Percentiles rank a stretch among this genome's conserved stretches.
These are phyloP conservation scores for Corythucha ciliata DNA, from an alignment of 2,888 invertebrate genomes.

Conservation along the genomic window DNA sequence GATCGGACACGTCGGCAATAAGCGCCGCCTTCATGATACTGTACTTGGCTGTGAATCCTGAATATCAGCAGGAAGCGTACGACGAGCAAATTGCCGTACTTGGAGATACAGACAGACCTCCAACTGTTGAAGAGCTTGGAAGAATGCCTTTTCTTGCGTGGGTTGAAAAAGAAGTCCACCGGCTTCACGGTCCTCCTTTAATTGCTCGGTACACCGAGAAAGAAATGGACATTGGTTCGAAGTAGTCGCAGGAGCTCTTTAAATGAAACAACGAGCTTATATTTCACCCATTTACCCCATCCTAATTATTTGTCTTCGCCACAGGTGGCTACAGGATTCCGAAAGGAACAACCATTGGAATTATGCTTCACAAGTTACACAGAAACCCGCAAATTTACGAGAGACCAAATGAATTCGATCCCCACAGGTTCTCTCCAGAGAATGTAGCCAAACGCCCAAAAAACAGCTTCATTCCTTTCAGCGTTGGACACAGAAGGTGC, in stretches of 20 bases:
- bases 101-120: slow-evolving; percentile 8
- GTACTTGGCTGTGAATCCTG: slow-evolving; percentile 15
- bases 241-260: no score
- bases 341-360: background rate
- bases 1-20: slow-evolving; percentile 11
- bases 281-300: no score
- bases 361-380: background rate
- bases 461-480: background rate
- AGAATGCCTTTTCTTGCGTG: slow-evolving; percentile 14
- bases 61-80: slow-evolving; percentile 15
- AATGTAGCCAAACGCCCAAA: no score
- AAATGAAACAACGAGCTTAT: no score
- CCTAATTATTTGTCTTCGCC: background rate
- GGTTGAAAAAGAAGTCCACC: slow-evolving; percentile 18
- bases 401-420: background rate
- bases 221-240: slow-evolving; percentile 2
- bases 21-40: background rate
- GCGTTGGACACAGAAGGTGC: background rate
- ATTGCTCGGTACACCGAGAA: slow-evolving; percentile 4
- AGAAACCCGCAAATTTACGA: background rate
- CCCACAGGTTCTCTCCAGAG: no score
- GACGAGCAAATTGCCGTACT: slow-evolving; percentile 13
- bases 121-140: slow-evolving; percentile 15
- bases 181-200: slow-evolving; percentile 5
- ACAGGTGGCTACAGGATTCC: slow-evolving; percentile 4